A percentile compares a stretch with the other conserved stretches of the same genome.
These are phyloP conservation scores for Ailuropoda melanoleuca DNA, from an alignment of 2,113 vertebrate genomes.

Conservation along the genomic window DNA sequence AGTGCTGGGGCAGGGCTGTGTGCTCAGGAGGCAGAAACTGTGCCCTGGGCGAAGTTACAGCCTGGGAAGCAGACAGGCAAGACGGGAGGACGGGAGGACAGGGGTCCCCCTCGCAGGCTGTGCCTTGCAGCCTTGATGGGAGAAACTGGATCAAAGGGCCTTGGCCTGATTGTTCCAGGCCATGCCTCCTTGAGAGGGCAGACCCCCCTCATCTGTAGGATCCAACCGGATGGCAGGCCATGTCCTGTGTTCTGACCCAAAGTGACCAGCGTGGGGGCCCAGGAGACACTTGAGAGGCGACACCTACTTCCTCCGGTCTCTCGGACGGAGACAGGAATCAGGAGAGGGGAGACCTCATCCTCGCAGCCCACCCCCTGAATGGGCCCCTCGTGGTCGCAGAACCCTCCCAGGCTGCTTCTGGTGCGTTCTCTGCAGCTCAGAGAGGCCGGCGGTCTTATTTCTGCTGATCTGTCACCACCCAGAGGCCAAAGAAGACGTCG, in stretches of 20 bases:
- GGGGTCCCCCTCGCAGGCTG: too few species aligned
- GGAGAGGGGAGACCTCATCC: background rate
- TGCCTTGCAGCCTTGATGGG: background rate
- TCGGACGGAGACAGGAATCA: background rate
- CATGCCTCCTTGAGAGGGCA: background rate
- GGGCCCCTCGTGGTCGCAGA: background rate
- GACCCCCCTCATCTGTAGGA: accelerated
- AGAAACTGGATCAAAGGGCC: background rate
- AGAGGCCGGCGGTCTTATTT: background rate
- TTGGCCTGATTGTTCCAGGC: background rate
- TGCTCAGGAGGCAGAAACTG: background rate
- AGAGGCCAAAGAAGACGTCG: background rate
- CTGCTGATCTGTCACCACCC: slow-evolving; percentile 49
- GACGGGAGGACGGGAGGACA: background rate
- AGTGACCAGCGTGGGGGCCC: too few species aligned
- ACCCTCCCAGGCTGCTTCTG: background rate
- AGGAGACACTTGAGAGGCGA: background rate
- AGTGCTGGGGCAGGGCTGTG: too few species aligned
- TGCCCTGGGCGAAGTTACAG: background rate
- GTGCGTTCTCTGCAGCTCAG: background rate
- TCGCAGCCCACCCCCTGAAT: background rate
- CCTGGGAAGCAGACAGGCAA: too few species aligned
- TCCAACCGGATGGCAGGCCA: accelerated
- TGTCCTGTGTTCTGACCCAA: background rate
- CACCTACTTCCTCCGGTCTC: background rate